These are phyloP conservation scores for Heliconius ethilla DNA, from an alignment of 2,888 invertebrate genomes.

Conservation along the genomic window DNA sequence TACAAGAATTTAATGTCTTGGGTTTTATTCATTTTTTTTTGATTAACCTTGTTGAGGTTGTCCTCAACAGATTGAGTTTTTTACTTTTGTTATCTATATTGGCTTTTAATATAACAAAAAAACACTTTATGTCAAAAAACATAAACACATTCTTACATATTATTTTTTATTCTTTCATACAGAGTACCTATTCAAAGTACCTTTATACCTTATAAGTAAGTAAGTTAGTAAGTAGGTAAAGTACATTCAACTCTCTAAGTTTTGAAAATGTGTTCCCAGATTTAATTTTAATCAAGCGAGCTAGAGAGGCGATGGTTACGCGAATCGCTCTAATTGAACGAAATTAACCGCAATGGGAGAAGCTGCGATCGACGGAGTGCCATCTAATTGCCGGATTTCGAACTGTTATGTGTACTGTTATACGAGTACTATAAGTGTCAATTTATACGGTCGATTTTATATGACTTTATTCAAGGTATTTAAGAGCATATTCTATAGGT, in stretches of 20 bases:
- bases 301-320: slow-evolving; percentile 38
- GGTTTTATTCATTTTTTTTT: too few relatives aligned
- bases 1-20: too few relatives aligned
- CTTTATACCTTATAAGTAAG: background rate
- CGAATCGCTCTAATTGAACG: slow-evolving; percentile 44
- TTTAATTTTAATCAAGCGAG: slow-evolving; percentile 43
- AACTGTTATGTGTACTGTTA: slow-evolving; percentile 41
- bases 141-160: too few relatives aligned
- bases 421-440: slow-evolving; percentile 26
- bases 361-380: slow-evolving; percentile 42
- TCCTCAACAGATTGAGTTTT: too few relatives aligned
- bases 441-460: slow-evolving; percentile 19
- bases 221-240: background rate
- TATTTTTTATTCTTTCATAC: too few relatives aligned
- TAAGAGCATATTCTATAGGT: background rate
- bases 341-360: slow-evolving; percentile 45
- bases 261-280: slow-evolving; percentile 31
- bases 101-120: too few relatives aligned
- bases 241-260: slow-evolving; percentile 2
- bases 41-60: too few relatives aligned
- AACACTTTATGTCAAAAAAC: too few relatives aligned
- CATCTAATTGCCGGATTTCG: slow-evolving; percentile 42
- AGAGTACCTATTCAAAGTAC: background rate
- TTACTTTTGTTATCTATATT: too few relatives aligned
- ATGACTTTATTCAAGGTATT: background rate